Evolutionary conservation across 2,888 invertebrate genomes (phyloP).

Genomic region (Hecatera dysodea): DNA sequence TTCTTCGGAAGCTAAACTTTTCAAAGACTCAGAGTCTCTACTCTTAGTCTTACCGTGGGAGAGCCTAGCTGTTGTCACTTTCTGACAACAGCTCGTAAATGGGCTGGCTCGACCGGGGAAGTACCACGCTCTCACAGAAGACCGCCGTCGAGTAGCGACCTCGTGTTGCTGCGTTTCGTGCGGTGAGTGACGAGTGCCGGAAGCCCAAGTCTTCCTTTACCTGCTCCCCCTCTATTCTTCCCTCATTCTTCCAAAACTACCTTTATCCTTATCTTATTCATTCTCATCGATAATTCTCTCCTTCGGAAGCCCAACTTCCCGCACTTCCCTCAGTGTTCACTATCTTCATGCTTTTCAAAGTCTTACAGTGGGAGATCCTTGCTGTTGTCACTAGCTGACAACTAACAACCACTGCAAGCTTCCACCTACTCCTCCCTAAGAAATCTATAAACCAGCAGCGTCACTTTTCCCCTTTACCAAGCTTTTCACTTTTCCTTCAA

Average conservation of each 20-base stretch:
- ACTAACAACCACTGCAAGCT: too few species aligned
- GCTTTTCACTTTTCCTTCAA: neutral
- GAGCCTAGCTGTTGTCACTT: conserved; percentile 11
- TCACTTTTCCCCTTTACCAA: neutral
- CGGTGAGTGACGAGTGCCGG: conserved; percentile 27
- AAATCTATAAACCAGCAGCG: neutral
- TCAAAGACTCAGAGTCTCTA: neutral
- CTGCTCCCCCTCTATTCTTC: neutral
- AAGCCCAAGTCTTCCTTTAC: neutral
- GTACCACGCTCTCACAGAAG: conserved; percentile 38
- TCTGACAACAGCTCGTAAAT: conserved; percentile 1
- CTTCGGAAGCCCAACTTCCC: neutral
- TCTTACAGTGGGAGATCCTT: neutral
- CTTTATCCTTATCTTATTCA: neutral
- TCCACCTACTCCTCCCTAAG: neutral
- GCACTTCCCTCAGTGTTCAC: neutral
- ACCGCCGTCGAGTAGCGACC: conserved; percentile 9
- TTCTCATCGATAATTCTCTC: neutral
- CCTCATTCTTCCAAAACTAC: too few species aligned
- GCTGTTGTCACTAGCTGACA: neutral
- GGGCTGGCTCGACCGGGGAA: conserved; percentile 37
- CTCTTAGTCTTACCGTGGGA: neutral
- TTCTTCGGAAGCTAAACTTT: neutral
- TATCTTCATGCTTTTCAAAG: neutral
- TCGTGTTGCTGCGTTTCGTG: conserved; percentile 16